phyloP scores from a whole-genome alignment of 2,797 vertebrate genomes.

The Clamator glandarius region DNA sequence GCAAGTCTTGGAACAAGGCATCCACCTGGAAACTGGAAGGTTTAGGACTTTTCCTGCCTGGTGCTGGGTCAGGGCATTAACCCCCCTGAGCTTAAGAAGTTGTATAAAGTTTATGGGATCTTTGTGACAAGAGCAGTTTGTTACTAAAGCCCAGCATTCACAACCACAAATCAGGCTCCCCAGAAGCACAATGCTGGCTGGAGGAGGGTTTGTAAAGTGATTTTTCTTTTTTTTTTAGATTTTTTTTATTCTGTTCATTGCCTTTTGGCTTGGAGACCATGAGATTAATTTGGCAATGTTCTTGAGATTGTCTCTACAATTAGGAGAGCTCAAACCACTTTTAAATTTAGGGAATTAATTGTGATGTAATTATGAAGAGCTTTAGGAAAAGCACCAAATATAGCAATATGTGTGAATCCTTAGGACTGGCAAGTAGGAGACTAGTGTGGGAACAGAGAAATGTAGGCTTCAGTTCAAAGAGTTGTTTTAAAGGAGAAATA shows the following conservation, averaged over 20 bases:
- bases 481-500: constrained; percentile 50
- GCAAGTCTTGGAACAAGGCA: background rate
- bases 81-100: background rate
- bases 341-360: constrained; percentile 55
- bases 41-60: background rate
- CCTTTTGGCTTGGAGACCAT: constrained; percentile 32
- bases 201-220: background rate
- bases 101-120: background rate
- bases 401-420: constrained; percentile 39
- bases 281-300: constrained; percentile 42
- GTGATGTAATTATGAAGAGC: constrained; percentile 35
- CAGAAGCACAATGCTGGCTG: background rate
- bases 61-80: background rate
- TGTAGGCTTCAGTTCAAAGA: constrained; percentile 48
- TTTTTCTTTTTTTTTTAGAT: background rate
- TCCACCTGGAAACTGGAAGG: background rate
- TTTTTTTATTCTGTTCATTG: background rate
- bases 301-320: constrained; percentile 19
- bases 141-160: background rate
- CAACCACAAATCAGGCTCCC: background rate
- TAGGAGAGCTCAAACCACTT: constrained; percentile 26
- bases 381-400: constrained; percentile 58
- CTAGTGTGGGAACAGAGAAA: constrained; percentile 39
- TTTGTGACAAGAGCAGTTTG: background rate
- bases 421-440: constrained; percentile 30